These are phyloP conservation scores for Antennarius maculatus DNA, from an alignment of 2,797 vertebrate species.

Conservation along the genomic window DNA sequence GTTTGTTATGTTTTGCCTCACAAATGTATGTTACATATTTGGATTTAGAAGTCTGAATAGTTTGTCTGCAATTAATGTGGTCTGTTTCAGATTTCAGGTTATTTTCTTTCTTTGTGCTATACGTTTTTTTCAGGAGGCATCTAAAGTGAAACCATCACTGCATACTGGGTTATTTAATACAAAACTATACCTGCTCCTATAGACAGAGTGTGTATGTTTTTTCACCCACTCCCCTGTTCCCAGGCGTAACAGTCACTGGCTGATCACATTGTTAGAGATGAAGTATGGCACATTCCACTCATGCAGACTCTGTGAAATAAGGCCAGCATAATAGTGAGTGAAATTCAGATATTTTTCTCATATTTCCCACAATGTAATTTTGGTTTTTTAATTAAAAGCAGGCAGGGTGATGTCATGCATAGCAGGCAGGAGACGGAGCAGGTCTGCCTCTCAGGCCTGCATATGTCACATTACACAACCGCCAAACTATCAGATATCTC, in stretches of 20 bases:
- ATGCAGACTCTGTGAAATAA: slow-evolving; percentile 70
- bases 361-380: slow-evolving; percentile 61
- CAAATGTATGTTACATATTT: not conserved
- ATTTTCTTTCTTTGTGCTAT: too few species aligned
- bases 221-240: slow-evolving; percentile 45
- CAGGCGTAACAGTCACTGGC: slow-evolving; percentile 64
- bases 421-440: slow-evolving; percentile 35
- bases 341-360: slow-evolving; percentile 73
- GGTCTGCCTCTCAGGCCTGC: slow-evolving; percentile 33
- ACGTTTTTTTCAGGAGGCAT: not conserved
- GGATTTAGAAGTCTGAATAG: not conserved
- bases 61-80: not conserved
- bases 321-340: slow-evolving; percentile 70
- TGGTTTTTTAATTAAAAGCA: slow-evolving; percentile 82
- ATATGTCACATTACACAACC: slow-evolving; percentile 42
- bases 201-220: slow-evolving; percentile 36
- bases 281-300: slow-evolving; percentile 53
- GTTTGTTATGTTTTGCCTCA: not conserved
- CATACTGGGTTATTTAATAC: slow-evolving; percentile 4
- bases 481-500: slow-evolving; percentile 71
- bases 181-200: slow-evolving; percentile 47
- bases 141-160: slow-evolving; percentile 24
- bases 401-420: slow-evolving; percentile 62
- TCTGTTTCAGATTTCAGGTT: too few species aligned
- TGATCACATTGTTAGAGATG: slow-evolving; percentile 63